Conservation (phyloP, 2,888 invertebrate genomes). For the Drosophila testacea region DNA sequence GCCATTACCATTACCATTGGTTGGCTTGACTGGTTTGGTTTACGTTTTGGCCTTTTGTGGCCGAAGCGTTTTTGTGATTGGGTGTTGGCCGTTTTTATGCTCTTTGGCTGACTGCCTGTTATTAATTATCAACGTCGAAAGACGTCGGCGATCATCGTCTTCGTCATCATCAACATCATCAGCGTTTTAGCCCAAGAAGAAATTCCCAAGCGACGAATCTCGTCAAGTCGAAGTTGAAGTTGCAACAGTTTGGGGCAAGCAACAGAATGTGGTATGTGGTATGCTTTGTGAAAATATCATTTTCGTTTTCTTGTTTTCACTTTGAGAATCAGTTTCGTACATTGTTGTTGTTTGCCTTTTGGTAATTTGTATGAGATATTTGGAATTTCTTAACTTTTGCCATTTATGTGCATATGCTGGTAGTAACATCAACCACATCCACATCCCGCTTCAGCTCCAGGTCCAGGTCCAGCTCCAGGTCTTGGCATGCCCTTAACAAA, state of each 20-base stretch:
- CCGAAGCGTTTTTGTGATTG: constrained; percentile 61
- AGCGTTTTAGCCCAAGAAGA: constrained; percentile 28
- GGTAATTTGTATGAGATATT: constrained; percentile 79
- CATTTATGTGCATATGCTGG: constrained; percentile 67
- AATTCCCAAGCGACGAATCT: constrained; percentile 66
- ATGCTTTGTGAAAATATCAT: constrained; percentile 66
- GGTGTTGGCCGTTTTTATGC: constrained; percentile 74
- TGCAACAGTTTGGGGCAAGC: constrained; percentile 46
- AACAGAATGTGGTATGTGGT: constrained; percentile 60
- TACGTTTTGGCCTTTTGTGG: constrained; percentile 44
- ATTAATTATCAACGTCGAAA: constrained; percentile 72
- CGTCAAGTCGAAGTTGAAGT: constrained; percentile 2
- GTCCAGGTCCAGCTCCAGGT: constrained; percentile 9
- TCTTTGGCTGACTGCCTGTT: constrained; percentile 59
- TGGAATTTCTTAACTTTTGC: constrained; percentile 67
- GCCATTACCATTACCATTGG: constrained; percentile 71
- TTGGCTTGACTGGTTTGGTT: constrained; percentile 33
- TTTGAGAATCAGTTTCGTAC: constrained; percentile 24
- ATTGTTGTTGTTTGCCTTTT: constrained; percentile 51
- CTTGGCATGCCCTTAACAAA: constrained; percentile 70
- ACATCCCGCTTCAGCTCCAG: constrained; percentile 1
- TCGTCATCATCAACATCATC: constrained; percentile 46
- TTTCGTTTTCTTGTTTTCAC: constrained; percentile 53
- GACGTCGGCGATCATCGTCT: constrained; percentile 39
- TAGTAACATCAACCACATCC: constrained; percentile 4